Conservation (phyloP, 2,888 invertebrate genomes). For the Sisyra terminalis region DNA sequence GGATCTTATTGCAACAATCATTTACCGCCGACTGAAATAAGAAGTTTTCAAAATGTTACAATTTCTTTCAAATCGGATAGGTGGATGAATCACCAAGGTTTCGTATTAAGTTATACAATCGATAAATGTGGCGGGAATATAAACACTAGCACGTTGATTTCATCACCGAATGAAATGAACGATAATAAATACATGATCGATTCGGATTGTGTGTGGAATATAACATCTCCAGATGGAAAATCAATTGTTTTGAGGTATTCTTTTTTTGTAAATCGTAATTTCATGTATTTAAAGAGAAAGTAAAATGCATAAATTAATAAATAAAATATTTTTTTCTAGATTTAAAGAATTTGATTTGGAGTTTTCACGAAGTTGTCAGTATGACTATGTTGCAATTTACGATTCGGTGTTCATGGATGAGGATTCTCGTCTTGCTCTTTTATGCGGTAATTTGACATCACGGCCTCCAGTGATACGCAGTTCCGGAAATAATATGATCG, state of each 20-base stretch:
- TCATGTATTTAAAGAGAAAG: not conserved
- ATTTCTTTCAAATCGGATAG: constrained; percentile 38
- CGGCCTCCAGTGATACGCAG: constrained; percentile 40
- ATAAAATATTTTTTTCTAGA: constrained; percentile 17
- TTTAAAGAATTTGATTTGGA: constrained; percentile 40
- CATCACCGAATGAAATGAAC: constrained; percentile 25
- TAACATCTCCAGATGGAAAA: constrained; percentile 50
- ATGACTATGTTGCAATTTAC: constrained; percentile 46
- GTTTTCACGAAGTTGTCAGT: constrained; percentile 29
- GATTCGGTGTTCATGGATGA: constrained; percentile 25
- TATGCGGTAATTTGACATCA: constrained; percentile 44
- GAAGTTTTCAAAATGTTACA: constrained; percentile 17
- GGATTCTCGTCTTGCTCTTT: constrained; percentile 29
- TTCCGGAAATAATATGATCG: constrained; percentile 34
- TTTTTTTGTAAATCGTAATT: too few relatives aligned
- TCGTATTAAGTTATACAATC: constrained; percentile 38
- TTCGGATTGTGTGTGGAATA: constrained; percentile 59
- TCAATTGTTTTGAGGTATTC: constrained; percentile 41
- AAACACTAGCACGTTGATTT: constrained; percentile 36
- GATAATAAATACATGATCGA: constrained; percentile 27
- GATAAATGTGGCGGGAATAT: constrained; percentile 59
- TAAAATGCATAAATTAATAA: too few relatives aligned
- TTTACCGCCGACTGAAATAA: constrained; percentile 21
- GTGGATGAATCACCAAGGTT: constrained; percentile 36
- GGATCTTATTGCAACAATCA: constrained; percentile 25